Evolutionary conservation across 2,113 vertebrate species (phyloP), one percentile per base, ranked within the genome.

Genomic region (Mus spicilegus): DNA sequence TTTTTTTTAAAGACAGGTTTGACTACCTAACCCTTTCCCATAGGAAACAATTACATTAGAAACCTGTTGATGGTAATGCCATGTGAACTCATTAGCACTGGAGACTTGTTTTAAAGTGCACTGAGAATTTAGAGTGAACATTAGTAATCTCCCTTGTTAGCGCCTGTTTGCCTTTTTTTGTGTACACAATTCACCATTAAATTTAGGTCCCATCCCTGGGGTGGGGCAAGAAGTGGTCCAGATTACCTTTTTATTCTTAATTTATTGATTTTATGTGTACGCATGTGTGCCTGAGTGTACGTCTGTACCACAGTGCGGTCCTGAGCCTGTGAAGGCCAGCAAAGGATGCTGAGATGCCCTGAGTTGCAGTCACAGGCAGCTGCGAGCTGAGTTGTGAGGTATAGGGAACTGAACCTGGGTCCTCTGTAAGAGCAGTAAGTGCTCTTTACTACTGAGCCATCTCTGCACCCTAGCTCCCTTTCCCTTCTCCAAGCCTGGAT

Each of bases 71-170:
- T 93, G 26, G 81, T 86, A 89, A 3, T 81, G 94, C 80, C 54
- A 81, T 56, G 28, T 80, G 78, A 95, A 90, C 56, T 81, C 72
- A 76, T 58, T 72, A 30, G 89, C 61, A 46, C 16, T 81, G 54
- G 76, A 76, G 42, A 33, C 54, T 85, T 87, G 17, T 67, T 42
- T 56, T 36, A 51, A 54, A 65, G 67, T 63, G 49, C 10, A 82
- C 6, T 70, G 54, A 94, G 28, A 39, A 1, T 3, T 94, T 95
- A 89, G 58, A 84, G 42, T 93, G 91, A 61, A 73, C 82, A 95
- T 88, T 95, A 95, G 80, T 94, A 75, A 67, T 78, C 89, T 69
- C 24, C 42, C 5, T 95, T 87, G 20, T 82, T 10, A 91, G 92
- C 87, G 17, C 84, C 33, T 89, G 19, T 81, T 70, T 12, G 33